Conservation (phyloP, 1,140 invertebrate genomes). For the Ditylenchus dipsaci region DNA sequence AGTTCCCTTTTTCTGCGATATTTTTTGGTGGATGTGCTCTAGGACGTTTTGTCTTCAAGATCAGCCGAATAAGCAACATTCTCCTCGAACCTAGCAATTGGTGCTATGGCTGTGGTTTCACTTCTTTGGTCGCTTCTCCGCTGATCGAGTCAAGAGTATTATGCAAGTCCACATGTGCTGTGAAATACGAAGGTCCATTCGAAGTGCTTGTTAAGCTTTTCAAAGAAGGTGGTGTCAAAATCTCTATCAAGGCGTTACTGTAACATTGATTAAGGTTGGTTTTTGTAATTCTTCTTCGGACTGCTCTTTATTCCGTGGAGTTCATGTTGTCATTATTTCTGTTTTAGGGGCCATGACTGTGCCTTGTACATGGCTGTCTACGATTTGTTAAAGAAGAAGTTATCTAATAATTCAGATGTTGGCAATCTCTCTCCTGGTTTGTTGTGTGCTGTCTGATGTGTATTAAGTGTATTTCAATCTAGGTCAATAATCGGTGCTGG, state of each 20-base stretch:
- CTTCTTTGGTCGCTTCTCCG: slow-evolving; percentile 90
- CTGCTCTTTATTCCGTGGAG: no score
- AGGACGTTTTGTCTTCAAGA: slow-evolving; percentile 72
- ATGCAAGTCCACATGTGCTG: slow-evolving; percentile 61
- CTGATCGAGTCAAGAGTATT: slow-evolving; percentile 69
- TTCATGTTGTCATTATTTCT: no score
- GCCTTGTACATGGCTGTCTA: slow-evolving; percentile 96
- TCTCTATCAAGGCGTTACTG: no score
- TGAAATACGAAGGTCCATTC: no score
- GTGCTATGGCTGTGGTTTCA: slow-evolving; percentile 85
- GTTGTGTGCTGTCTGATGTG: no score
- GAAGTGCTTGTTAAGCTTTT: no score
- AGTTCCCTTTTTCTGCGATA: slow-evolving; percentile 71
- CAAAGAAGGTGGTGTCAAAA: no score
- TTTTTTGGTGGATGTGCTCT: slow-evolving; percentile 93
- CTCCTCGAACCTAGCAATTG: slow-evolving; percentile 79
- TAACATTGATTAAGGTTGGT: no score
- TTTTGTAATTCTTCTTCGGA: no score
- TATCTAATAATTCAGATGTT: no score
- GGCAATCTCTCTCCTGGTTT: no score
- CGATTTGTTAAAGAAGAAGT: slow-evolving; percentile 72
- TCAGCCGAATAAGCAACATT: slow-evolving; percentile 63
- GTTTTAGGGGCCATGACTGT: slow-evolving; percentile 80
- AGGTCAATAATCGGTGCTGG: slow-evolving; percentile 66
- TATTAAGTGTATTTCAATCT: no score